Conservation (phyloP, 2,797 vertebrate species). For the Taeniopygia guttata region DNA sequence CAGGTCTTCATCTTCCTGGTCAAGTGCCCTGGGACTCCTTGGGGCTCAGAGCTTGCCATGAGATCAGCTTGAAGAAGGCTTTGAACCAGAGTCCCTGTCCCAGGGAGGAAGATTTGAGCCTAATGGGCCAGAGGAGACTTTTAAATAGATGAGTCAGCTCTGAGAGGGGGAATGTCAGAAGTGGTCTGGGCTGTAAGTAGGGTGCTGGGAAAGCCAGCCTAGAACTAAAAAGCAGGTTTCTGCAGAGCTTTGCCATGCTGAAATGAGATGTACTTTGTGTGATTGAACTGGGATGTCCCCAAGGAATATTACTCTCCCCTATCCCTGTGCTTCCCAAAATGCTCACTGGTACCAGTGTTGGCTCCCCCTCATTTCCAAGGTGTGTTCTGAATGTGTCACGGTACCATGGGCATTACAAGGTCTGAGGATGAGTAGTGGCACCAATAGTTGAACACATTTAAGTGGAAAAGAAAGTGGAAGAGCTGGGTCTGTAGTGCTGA, state of each 20-base stretch:
- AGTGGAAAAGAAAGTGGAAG: background rate
- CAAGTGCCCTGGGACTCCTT: background rate
- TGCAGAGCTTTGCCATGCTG: background rate
- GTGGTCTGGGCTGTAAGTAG: background rate
- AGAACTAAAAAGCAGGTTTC: background rate
- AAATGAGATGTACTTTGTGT: background rate
- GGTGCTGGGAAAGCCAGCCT: background rate
- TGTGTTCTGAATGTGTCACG: fast-evolving
- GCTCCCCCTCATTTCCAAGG: background rate
- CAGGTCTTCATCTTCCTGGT: background rate
- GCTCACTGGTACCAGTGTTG: background rate
- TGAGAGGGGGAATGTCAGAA: background rate
- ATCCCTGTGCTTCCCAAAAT: background rate
- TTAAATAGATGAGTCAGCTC: background rate
- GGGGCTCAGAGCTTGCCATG: background rate
- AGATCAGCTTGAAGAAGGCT: background rate
- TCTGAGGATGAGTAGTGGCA: background rate
- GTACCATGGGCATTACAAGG: background rate
- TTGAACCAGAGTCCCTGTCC: background rate
- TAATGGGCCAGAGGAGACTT: background rate
- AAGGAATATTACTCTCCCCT: background rate
- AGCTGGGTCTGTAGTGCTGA: background rate
- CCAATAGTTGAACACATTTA: background rate
- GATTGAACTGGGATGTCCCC: background rate
- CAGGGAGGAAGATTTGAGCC: background rate